These are phyloP conservation scores for Cyanoderma ruficeps DNA, from an alignment of 2,113 vertebrate species.

Conservation along the genomic window DNA sequence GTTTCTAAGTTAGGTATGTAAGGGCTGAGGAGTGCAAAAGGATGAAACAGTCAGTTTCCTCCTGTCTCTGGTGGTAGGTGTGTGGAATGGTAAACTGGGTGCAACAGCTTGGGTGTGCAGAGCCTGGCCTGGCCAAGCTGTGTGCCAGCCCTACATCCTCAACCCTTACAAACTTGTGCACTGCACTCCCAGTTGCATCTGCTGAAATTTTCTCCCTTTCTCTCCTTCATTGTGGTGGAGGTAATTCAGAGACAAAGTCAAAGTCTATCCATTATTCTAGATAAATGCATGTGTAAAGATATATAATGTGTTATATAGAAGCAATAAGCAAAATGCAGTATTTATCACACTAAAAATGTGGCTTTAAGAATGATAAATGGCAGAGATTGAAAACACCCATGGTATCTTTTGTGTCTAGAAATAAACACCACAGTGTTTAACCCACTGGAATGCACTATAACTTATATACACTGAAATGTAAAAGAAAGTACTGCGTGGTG, in stretches of 20 bases:
- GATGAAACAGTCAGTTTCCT: background rate
- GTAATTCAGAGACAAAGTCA: background rate
- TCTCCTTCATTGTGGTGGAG: background rate
- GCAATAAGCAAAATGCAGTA: background rate
- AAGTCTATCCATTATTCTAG: background rate
- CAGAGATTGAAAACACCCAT: background rate
- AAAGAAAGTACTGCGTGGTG: background rate
- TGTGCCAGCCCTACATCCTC: accelerated
- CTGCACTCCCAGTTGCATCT: background rate
- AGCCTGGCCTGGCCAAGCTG: background rate
- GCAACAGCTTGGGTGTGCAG: background rate
- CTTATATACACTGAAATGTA: background rate
- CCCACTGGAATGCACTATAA: background rate
- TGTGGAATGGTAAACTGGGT: background rate
- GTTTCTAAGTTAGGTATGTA: background rate
- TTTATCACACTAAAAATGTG: background rate
- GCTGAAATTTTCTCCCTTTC: background rate
- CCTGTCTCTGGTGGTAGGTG: background rate
- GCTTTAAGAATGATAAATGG: background rate
- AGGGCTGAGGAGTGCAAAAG: background rate
- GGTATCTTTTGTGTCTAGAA: background rate
- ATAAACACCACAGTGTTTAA: background rate
- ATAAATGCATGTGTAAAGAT: background rate
- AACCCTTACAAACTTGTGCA: background rate
- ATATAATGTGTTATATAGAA: background rate